A percentile compares a stretch with the other conserved stretches of the same genome.
These are phyloP conservation scores for Oreochromis spilurus DNA, from an alignment of 2,113 vertebrate genomes.

Conservation along the genomic window DNA sequence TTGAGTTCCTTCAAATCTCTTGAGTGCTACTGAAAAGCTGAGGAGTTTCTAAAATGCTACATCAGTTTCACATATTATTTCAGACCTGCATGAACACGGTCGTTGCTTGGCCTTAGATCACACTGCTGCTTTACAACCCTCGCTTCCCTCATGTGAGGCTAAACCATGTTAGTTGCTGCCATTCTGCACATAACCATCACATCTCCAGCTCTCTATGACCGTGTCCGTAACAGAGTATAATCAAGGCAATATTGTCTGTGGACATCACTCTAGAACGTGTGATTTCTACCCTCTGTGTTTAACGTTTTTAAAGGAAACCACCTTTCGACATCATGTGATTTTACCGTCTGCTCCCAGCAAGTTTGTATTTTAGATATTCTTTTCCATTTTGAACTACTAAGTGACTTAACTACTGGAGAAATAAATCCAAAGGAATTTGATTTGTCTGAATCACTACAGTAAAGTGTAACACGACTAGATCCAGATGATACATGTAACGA, in stretches of 20 bases:
- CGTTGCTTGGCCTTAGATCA: not conserved
- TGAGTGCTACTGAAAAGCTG: not conserved
- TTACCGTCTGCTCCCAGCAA: not conserved
- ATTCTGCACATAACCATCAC: not conserved
- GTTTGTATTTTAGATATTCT: not conserved
- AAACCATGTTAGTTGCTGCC: not conserved
- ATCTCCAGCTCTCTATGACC: not conserved
- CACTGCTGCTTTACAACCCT: not conserved
- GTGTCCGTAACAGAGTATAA: not conserved
- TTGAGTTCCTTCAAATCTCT: not conserved
- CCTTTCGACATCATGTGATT: fast-evolving
- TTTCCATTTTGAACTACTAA: not conserved
- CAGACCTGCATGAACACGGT: not conserved
- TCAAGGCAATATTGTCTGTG: not conserved
- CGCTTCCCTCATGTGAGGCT: not conserved
- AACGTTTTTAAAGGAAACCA: not conserved
- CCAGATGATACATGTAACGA: not conserved
- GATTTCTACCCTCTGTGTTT: not conserved
- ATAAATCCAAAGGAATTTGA: not conserved
- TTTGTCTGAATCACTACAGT: not conserved
- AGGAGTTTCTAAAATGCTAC: not conserved
- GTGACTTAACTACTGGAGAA: not conserved
- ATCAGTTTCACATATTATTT: not conserved
- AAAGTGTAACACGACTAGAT: not conserved
- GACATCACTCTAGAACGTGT: fast-evolving